Conservation (phyloP, 2,797 vertebrate species). For the Crenichthys baileyi region DNA sequence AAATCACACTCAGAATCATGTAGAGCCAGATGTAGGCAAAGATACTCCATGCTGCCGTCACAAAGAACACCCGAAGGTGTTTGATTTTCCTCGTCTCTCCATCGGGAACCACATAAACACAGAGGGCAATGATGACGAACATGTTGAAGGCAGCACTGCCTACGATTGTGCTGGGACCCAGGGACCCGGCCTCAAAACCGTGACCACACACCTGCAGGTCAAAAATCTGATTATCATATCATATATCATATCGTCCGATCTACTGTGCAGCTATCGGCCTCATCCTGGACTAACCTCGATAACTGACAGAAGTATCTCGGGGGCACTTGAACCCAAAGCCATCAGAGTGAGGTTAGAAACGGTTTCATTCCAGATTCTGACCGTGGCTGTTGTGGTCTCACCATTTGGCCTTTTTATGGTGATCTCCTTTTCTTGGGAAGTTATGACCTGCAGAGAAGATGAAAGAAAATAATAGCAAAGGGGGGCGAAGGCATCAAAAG, state of each 20-base stretch:
- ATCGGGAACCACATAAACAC: constrained; percentile 86
- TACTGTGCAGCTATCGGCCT: constrained; percentile 53
- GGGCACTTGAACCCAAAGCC: constrained; percentile 87
- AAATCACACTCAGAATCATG: constrained; percentile 83
- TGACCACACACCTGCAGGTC: constrained; percentile 82
- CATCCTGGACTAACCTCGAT: constrained; percentile 76
- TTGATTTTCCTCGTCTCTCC: constrained; percentile 86
- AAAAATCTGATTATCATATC: constrained; percentile 17
- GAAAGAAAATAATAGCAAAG: rapidly evolving
- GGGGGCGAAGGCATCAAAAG: neutral
- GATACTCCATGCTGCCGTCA: constrained; percentile 86
- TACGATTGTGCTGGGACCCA: constrained; percentile 88
- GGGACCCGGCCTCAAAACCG: constrained; percentile 79
- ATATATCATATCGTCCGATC: constrained; percentile 19
- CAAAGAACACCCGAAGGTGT: constrained; percentile 87
- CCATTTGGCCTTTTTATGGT: constrained; percentile 85
- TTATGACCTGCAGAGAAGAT: constrained; percentile 78
- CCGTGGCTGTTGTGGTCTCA: constrained; percentile 85
- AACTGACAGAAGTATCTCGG: constrained; percentile 87
- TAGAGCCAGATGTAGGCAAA: constrained; percentile 90
- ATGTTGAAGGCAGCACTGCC: constrained; percentile 90
- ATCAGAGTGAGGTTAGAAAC: constrained; percentile 88
- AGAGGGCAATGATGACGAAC: constrained; percentile 88
- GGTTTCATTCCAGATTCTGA: constrained; percentile 88
- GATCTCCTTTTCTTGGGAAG: constrained; percentile 87